A percentile compares a stretch with the other conserved stretches of the same genome.
Evolutionary conservation across 2,113 vertebrate genomes (phyloP).

Genomic region (Cyanistes caeruleus): DNA sequence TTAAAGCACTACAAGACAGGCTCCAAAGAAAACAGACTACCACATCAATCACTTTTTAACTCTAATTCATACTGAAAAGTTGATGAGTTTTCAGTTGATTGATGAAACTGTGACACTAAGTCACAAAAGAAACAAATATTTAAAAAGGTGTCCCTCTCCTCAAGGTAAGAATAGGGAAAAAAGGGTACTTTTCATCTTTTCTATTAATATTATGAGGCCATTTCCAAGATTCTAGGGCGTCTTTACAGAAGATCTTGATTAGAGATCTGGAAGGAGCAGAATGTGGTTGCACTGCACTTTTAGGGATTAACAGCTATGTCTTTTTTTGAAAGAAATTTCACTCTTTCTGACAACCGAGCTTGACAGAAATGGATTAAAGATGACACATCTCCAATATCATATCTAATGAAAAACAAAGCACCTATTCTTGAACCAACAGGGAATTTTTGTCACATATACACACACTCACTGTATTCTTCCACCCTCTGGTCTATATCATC

Average conservation of each 20-base stretch:
- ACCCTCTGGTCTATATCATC: background rate
- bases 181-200: background rate
- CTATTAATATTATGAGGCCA: background rate
- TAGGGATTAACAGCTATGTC: background rate
- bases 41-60: background rate
- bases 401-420: constrained; percentile 25
- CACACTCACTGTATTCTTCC: background rate
- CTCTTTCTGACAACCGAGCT: background rate
- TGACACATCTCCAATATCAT: constrained; percentile 2
- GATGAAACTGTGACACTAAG: background rate
- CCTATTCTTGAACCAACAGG: background rate
- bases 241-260: background rate
- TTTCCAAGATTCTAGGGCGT: constrained; percentile 5
- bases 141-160: background rate
- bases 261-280: background rate
- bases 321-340: constrained; percentile 19
- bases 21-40: background rate
- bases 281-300: background rate
- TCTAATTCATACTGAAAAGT: background rate
- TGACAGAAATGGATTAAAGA: constrained; percentile 56
- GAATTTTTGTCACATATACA: background rate
- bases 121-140: background rate
- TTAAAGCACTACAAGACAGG: background rate
- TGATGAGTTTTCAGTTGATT: background rate
- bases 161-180: background rate